Evolutionary conservation across 2,888 invertebrate genomes (phyloP), one percentile per base, ranked within the genome.

Genomic region (Drosophila melanosoma): DNA sequence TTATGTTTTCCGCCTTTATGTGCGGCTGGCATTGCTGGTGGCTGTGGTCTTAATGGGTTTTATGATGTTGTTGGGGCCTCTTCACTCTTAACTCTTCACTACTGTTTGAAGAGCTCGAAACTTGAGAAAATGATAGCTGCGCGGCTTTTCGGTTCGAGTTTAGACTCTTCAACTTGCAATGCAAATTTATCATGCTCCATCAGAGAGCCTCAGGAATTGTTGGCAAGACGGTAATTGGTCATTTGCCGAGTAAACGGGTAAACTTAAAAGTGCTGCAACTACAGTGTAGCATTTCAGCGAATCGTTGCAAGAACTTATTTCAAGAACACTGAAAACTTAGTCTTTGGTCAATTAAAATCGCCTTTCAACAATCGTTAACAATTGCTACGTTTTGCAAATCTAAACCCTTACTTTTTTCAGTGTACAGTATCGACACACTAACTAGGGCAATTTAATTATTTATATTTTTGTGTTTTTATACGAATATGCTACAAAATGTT

Each of bases 11-110:
- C 42, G 8, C 33, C 51, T 64, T 58, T 58, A 32, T 10, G 49
- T 45, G 33, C 56, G 45, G 32, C 52, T 32, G 67, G 49, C 57
- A 35, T 33, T 60, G 32, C 70, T 54, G 35, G 20, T 45, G 35
- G 45, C 42, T 53, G 32, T 51, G 48, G 42, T 26, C 12, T 69
- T 79, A 79, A 76, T 82, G 85, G 79, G 54, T 62, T 42, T 79
- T 38, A 45, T 58, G 40, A 52, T 33, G 26, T 48, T 20, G 23
- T 12, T 10, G 15, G 58, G 58, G 20, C 26, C 26, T 26, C 23
- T 51, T 57, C 40, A 29, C 42, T 56, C 35, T 48, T 51, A 32
- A 56, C n/a, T 23, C 35, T 32, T 29, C 20, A 53, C 35, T 20
- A 35, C 56, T 33, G 49, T 32, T 38, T 63, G 65, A 71, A 71